Evolutionary conservation across 2,888 invertebrate genomes (phyloP).

Genomic region (Drosophila anomalata): DNA sequence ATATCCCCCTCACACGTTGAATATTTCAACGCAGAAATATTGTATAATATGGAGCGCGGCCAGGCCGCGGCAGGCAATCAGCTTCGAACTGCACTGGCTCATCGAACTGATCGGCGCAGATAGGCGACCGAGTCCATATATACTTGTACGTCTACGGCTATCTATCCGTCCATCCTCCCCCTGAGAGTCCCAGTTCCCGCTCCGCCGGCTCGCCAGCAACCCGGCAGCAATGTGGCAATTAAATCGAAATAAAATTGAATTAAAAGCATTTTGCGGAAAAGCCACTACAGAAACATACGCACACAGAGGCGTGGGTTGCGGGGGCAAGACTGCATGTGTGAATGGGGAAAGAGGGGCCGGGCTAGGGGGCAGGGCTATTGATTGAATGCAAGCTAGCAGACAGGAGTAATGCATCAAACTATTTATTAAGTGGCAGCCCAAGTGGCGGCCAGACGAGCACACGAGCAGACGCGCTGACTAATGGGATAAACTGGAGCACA

Average conservation of each 20-base stretch:
- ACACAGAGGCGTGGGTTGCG: slow-evolving; percentile 2
- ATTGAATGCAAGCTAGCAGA: slow-evolving; percentile 62
- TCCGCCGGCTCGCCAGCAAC: slow-evolving; percentile 2
- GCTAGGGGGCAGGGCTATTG: slow-evolving; percentile 49
- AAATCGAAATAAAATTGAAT: slow-evolving; percentile 78
- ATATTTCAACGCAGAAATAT: slow-evolving; percentile 67
- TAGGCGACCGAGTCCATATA: slow-evolving; percentile 49
- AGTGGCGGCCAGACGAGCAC: slow-evolving; percentile 64
- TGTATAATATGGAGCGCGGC: slow-evolving; percentile 64
- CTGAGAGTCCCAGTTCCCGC: slow-evolving; percentile 1
- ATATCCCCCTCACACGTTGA: neutral
- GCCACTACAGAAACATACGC: slow-evolving; percentile 60
- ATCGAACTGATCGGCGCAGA: slow-evolving; percentile 67
- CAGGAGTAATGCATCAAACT: slow-evolving; percentile 69
- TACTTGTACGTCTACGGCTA: slow-evolving; percentile 14
- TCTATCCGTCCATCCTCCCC: slow-evolving; percentile 18
- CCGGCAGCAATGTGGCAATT: slow-evolving; percentile 70
- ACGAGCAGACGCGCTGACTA: slow-evolving; percentile 62
- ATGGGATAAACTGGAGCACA: slow-evolving; percentile 53
- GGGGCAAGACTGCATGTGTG: slow-evolving; percentile 11
- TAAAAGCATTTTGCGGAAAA: slow-evolving; percentile 78
- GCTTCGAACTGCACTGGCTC: slow-evolving; percentile 25
- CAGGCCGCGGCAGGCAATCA: slow-evolving; percentile 20
- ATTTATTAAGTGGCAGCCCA: slow-evolving; percentile 69
- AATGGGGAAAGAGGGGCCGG: too few species aligned